Evolutionary conservation across 1,140 invertebrate species (phyloP).

Genomic region (Oncopodura yosiiana): DNA sequence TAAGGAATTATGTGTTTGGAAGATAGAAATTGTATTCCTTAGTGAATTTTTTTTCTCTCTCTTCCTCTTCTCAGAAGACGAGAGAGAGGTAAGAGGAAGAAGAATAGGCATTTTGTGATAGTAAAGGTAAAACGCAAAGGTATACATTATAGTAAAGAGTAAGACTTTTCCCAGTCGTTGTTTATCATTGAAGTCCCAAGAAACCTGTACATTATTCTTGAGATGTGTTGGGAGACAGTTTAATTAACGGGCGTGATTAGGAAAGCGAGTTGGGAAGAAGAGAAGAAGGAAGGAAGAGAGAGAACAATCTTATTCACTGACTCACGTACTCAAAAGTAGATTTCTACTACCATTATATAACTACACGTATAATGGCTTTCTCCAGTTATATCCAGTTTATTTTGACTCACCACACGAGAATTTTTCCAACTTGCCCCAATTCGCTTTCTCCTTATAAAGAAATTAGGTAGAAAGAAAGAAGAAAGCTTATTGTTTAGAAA

Average conservation of each 20-base stretch:
- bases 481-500: too few relatives aligned
- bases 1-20: too few relatives aligned
- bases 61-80: background rate
- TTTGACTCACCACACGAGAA: too few relatives aligned
- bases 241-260: conserved; percentile 36
- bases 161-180: conserved; percentile 31
- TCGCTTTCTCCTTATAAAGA: too few relatives aligned
- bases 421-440: too few relatives aligned
- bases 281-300: too few relatives aligned
- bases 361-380: too few relatives aligned
- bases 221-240: conserved; percentile 35
- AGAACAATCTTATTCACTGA: conserved; percentile 17
- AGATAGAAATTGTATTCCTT: too few relatives aligned
- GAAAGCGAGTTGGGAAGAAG: conserved; percentile 27
- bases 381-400: too few relatives aligned
- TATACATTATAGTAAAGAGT: conserved; percentile 12
- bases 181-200: conserved; percentile 35
- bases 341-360: background rate
- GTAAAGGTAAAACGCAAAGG: background rate
- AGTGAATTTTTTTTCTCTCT: conserved; percentile 23
- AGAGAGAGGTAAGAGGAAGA: background rate
- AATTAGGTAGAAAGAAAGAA: too few relatives aligned
- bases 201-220: conserved; percentile 35
- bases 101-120: background rate
- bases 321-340: background rate